Percentiles rank a stretch among this genome's conserved stretches.
Conservation (phyloP, 2,888 invertebrate species). For the Spilarctia lutea region DNA sequence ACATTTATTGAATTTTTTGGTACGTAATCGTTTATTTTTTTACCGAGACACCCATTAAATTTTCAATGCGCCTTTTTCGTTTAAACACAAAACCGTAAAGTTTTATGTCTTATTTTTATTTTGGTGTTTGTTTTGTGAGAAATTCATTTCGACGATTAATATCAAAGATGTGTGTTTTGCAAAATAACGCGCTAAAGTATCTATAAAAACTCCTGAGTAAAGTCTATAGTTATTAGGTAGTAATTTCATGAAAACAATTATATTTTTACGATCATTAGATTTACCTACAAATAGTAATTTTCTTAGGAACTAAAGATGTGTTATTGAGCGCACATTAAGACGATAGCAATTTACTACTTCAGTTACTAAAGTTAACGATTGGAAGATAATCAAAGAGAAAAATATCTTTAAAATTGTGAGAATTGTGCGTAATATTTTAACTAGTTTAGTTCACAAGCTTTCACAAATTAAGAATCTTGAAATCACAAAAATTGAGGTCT, state of each 20-base stretch:
- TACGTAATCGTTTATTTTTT: not conserved
- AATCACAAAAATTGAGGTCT: not conserved
- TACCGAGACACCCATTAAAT: conserved; percentile 17
- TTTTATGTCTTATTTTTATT: not conserved
- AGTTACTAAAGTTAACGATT: not conserved
- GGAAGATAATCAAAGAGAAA: not conserved
- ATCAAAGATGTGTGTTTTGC: not conserved
- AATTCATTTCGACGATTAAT: conserved; percentile 2
- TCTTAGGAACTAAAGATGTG: not conserved
- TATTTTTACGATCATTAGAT: conserved; percentile 15
- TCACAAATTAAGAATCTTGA: not conserved
- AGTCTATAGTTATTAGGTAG: not conserved
- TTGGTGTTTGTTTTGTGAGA: not conserved
- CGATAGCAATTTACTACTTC: not conserved
- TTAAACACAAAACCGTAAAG: not conserved
- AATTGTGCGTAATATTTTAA: not conserved
- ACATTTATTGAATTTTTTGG: not conserved
- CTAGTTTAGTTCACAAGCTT: not conserved
- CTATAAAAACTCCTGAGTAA: not conserved
- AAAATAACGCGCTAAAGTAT: not conserved
- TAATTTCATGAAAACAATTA: conserved; percentile 6
- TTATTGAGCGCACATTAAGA: conserved; percentile 4
- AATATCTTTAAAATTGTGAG: not conserved
- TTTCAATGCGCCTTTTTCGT: not conserved
- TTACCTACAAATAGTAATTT: conserved; percentile 15